Evolutionary conservation across 1,140 invertebrate genomes (phyloP).

Genomic region (Cotesia chilonis): DNA sequence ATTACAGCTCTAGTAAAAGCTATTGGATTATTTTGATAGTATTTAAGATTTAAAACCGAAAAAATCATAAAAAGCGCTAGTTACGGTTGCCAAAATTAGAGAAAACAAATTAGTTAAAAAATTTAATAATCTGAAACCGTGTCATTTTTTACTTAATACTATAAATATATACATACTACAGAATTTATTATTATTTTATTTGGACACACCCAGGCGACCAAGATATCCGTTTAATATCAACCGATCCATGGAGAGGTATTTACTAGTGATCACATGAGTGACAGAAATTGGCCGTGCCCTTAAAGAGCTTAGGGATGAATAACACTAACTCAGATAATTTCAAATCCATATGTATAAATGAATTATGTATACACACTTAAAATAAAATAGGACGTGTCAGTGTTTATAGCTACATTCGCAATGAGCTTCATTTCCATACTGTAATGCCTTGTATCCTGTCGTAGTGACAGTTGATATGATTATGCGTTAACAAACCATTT

Average conservation of each 20-base stretch:
- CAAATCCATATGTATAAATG: constrained; percentile 14
- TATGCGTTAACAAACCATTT: constrained; percentile 66
- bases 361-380: background rate
- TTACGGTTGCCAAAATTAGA: constrained; percentile 29
- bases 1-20: no score
- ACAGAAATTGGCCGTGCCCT: constrained; percentile 62
- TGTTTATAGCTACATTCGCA: constrained; percentile 38
- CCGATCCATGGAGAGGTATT: constrained; percentile 37
- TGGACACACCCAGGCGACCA: constrained; percentile 39
- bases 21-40: no score
- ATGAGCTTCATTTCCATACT: constrained; percentile 64
- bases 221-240: constrained; percentile 42
- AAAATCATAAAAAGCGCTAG: background rate
- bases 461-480: constrained; percentile 51
- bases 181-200: constrained; percentile 37
- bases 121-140: constrained; percentile 28
- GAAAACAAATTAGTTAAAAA: constrained; percentile 30
- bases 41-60: no score
- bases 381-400: constrained; percentile 36
- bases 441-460: constrained; percentile 65
- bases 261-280: constrained; percentile 32
- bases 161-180: constrained; percentile 10
- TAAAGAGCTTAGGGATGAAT: constrained; percentile 29
- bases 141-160: constrained; percentile 17
- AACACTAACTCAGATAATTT: constrained; percentile 1